A percentile compares a stretch with the other conserved stretches of the same genome.
Evolutionary conservation across 2,797 vertebrate genomes (phyloP).

Genomic region (Atherinosoma microstoma): DNA sequence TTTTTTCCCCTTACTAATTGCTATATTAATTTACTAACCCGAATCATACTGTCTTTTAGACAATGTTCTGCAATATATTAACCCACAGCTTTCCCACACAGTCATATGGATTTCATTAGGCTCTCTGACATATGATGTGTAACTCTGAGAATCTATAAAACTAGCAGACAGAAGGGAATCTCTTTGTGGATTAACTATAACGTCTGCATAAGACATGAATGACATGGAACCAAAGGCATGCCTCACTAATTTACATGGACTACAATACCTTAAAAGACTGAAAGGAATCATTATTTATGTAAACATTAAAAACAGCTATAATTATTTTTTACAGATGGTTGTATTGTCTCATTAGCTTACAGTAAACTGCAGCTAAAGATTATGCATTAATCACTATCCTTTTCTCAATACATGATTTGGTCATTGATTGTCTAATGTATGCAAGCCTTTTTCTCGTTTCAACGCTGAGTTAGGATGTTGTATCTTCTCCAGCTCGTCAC

Average conservation of each 20-base stretch:
- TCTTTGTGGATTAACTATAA: conserved; percentile 36
- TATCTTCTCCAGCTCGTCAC: conserved; percentile 20
- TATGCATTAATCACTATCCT: conserved; percentile 65
- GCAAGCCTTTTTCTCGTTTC: conserved; percentile 63
- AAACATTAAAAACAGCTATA: neutral
- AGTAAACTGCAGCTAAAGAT: conserved; percentile 84
- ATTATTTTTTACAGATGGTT: neutral
- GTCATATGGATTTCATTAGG: conserved; percentile 55
- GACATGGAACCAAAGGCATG: conserved; percentile 1
- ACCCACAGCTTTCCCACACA: neutral
- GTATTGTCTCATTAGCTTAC: conserved; percentile 49
- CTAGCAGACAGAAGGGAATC: conserved; percentile 31
- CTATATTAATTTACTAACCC: neutral
- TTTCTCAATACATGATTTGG: conserved; percentile 8
- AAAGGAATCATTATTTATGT: neutral
- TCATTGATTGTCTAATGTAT: neutral
- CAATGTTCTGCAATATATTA: conserved; percentile 3
- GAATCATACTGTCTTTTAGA: neutral
- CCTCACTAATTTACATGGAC: neutral
- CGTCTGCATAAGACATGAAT: conserved; percentile 26
- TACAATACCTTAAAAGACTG: neutral
- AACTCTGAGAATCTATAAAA: conserved; percentile 15
- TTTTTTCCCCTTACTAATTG: neutral
- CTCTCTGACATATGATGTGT: conserved; percentile 48
- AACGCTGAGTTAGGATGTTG: conserved; percentile 30